Percentiles rank a stretch among this genome's conserved stretches.
Conservation (phyloP, 2,888 invertebrate species). For the Belgica antarctica region DNA sequence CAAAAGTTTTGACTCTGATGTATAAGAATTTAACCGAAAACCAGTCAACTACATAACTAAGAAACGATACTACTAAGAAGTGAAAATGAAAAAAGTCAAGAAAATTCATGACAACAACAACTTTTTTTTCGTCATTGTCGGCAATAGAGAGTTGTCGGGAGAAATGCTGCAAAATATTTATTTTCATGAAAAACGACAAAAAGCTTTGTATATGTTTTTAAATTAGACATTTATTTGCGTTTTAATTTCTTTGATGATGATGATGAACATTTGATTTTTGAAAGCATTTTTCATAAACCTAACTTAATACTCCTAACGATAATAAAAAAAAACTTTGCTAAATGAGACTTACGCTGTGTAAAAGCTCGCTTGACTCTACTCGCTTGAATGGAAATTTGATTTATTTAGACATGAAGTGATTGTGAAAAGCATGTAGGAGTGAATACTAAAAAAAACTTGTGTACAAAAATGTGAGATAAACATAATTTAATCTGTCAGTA, state of each 20-base stretch:
- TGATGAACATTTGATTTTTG: background rate
- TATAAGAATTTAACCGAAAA: no score
- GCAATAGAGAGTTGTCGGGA: background rate
- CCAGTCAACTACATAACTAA: no score
- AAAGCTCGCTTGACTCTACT: background rate
- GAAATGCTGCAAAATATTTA: background rate
- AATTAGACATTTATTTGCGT: background rate
- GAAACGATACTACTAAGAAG: background rate
- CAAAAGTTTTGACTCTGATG: no score
- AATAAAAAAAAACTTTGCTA: slow-evolving; percentile 9
- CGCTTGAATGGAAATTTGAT: slow-evolving; percentile 20
- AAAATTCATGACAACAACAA: background rate
- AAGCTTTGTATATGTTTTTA: slow-evolving; percentile 2
- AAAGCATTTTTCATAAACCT: background rate
- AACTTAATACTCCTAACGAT: slow-evolving; percentile 13
- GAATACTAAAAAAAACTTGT: background rate
- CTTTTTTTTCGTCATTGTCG: no score
- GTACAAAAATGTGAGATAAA: background rate
- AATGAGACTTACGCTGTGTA: slow-evolving; percentile 7
- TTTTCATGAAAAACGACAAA: background rate
- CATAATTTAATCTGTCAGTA: slow-evolving; percentile 24
- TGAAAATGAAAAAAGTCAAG: background rate
- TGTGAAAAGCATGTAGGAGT: background rate
- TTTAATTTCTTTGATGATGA: slow-evolving; percentile 1
- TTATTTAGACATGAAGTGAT: slow-evolving; percentile 33